A percentile compares a stretch with the other conserved stretches of the same genome.
Evolutionary conservation across 2,888 invertebrate genomes (phyloP).

Genomic region (Isotomurus palustris): DNA sequence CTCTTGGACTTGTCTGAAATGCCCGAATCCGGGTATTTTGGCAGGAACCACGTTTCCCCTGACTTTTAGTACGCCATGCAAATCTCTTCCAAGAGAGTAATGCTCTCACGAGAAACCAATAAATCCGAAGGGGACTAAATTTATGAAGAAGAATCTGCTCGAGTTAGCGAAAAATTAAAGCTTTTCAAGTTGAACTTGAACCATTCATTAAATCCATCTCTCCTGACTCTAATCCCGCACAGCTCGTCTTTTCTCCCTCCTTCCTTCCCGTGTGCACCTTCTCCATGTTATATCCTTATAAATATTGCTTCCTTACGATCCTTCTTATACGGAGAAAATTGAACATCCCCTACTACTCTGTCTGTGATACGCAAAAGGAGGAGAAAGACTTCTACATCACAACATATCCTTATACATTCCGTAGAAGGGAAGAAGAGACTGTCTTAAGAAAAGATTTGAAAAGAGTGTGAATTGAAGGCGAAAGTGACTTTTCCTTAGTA

Average conservation of each 20-base stretch:
- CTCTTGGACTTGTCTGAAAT: constrained; percentile 7
- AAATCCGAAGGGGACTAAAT: constrained; percentile 7
- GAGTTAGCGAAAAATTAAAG: constrained; percentile 24
- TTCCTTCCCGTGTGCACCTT: no score
- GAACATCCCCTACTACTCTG: no score
- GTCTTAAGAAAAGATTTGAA: not conserved
- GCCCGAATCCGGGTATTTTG: constrained; percentile 9
- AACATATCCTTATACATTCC: no score
- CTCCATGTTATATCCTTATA: no score
- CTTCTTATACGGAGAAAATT: no score
- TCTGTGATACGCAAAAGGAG: no score
- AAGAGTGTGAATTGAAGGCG: not conserved
- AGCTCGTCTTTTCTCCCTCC: no score
- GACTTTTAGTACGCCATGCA: not conserved
- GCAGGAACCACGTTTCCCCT: constrained; percentile 6
- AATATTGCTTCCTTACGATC: no score
- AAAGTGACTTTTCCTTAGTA: not conserved
- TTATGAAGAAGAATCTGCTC: constrained; percentile 8
- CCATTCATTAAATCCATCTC: constrained; percentile 24
- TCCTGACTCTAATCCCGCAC: no score
- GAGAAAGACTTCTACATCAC: no score
- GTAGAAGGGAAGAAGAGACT: no score
- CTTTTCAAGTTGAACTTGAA: constrained; percentile 24
- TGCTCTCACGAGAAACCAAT: not conserved
- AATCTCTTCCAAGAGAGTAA: not conserved